Evolutionary conservation across 2,113 vertebrate species (phyloP), one percentile per base, ranked within the genome.

Genomic region (Pollimyrus isidori): DNA sequence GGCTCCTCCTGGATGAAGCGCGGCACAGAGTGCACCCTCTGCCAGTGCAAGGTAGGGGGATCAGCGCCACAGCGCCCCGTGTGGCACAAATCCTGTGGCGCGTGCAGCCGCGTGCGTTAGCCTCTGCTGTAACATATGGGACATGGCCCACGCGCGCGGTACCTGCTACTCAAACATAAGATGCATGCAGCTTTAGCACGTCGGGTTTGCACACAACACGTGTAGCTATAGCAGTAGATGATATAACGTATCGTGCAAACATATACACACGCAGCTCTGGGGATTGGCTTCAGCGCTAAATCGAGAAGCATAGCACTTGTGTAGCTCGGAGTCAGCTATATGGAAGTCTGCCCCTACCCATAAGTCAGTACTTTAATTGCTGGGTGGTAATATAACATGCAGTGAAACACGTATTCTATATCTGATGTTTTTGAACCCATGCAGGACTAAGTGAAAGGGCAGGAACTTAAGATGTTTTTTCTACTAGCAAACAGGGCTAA

Each of bases 1-100:
- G 98, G 98, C 85, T 98, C 98, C 58, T 98, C 98, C 90, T 99
- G 98, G 98, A 98, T 98, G 92, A 98, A 98, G 91, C 97, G 98
- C 0, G 97, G 97, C 95, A 98, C 98, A 0, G 97, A 98, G 94
- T 99, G 98, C 92, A 98, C 97, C 53, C 96, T 99, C 91, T 99
- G 98, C 94, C 98, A 98, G 93, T 99, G 98, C 96, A 99, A 96
- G 95, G 96, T 96, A 91, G 92, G 82, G 0, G 96, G 90, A n/a
- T 73, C 97, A 96, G 35, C 95, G 45, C 23, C 13, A 48, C 1
- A 23, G 4, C 0, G 39, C 96, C 65, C 96, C 91, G 90, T 96
- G 96, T 93, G 95, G 96, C 92, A 0, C 3, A 0, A 96, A 97
- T 88, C 96, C 95, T 93, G 96, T 1, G 39, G 5, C 52, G 21